Evolutionary conservation across 2,888 invertebrate species (phyloP).

Genomic region (Hoplodrina blanda): DNA sequence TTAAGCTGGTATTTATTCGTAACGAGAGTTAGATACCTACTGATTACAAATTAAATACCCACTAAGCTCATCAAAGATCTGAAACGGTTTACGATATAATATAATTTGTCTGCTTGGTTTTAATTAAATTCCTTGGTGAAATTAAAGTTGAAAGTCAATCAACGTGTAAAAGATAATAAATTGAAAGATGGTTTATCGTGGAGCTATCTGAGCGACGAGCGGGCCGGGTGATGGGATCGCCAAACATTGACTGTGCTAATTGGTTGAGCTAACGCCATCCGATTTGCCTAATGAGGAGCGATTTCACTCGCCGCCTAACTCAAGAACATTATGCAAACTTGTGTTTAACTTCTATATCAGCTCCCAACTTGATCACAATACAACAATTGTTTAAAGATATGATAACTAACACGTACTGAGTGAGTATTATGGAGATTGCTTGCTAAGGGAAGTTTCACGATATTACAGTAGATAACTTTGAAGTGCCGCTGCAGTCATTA

Average conservation of each 20-base stretch:
- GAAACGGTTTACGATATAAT: slow-evolving; percentile 55
- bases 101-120: slow-evolving; percentile 54
- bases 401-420: slow-evolving; percentile 58
- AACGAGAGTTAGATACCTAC: slow-evolving; percentile 52
- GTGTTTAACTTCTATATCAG: slow-evolving; percentile 86
- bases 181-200: slow-evolving; percentile 67
- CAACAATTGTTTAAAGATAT: slow-evolving; percentile 74
- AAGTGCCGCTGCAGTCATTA: slow-evolving; percentile 57
- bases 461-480: slow-evolving; percentile 54
- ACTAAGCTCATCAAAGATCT: slow-evolving; percentile 56
- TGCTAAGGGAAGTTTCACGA: slow-evolving; percentile 41
- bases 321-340: slow-evolving; percentile 87
- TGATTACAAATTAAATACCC: slow-evolving; percentile 58
- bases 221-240: slow-evolving; percentile 77
- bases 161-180: slow-evolving; percentile 62
- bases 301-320: slow-evolving; percentile 78
- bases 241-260: slow-evolving; percentile 89
- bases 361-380: slow-evolving; percentile 80
- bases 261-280: slow-evolving; percentile 84
- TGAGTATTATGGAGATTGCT: slow-evolving; percentile 53
- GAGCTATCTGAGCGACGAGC: slow-evolving; percentile 75
- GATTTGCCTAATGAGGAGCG: slow-evolving; percentile 89
- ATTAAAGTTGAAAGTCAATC: slow-evolving; percentile 65
- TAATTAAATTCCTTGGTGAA: slow-evolving; percentile 60
- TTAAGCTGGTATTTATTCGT: slow-evolving; percentile 56